Evolutionary conservation across 2,888 invertebrate genomes (phyloP).

Genomic region (Metellina segmentata): DNA sequence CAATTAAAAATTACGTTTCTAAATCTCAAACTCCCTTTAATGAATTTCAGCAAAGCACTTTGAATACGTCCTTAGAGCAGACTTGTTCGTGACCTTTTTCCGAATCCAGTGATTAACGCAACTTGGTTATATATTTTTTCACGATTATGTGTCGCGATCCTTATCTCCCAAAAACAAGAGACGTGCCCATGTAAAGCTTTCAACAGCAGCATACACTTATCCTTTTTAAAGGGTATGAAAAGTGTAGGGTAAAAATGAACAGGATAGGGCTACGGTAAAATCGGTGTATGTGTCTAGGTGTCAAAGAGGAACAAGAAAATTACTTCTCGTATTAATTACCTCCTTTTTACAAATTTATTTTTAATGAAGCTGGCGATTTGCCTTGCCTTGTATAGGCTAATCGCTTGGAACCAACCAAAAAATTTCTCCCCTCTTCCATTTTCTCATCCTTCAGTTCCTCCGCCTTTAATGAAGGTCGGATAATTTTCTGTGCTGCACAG

Average conservation of each 20-base stretch:
- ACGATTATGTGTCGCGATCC: neutral
- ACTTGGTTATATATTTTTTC: neutral
- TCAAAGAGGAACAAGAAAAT: slow-evolving; percentile 68
- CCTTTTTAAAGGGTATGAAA: neutral
- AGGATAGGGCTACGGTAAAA: slow-evolving; percentile 14
- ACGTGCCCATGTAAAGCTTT: neutral
- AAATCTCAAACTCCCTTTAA: neutral
- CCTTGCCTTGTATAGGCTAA: slow-evolving; percentile 55
- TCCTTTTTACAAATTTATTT: slow-evolving; percentile 72
- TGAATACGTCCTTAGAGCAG: neutral
- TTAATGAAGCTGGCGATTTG: slow-evolving; percentile 72
- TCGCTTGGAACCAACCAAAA: slow-evolving; percentile 56
- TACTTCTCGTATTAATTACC: slow-evolving; percentile 73
- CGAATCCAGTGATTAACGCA: neutral
- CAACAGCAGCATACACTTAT: neutral
- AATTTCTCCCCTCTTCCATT: slow-evolving; percentile 4
- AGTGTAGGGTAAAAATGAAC: slow-evolving; percentile 12
- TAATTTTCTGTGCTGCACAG: slow-evolving; percentile 54
- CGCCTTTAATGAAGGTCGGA: slow-evolving; percentile 73
- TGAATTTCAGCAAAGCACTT: neutral
- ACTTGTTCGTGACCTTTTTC: neutral
- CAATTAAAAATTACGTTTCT: no score
- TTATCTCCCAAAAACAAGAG: slow-evolving; percentile 21
- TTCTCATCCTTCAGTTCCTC: slow-evolving; percentile 35
- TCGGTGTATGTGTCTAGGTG: slow-evolving; percentile 62